Conservation (phyloP, 2,888 invertebrate species). For the Aelia acuminata region DNA sequence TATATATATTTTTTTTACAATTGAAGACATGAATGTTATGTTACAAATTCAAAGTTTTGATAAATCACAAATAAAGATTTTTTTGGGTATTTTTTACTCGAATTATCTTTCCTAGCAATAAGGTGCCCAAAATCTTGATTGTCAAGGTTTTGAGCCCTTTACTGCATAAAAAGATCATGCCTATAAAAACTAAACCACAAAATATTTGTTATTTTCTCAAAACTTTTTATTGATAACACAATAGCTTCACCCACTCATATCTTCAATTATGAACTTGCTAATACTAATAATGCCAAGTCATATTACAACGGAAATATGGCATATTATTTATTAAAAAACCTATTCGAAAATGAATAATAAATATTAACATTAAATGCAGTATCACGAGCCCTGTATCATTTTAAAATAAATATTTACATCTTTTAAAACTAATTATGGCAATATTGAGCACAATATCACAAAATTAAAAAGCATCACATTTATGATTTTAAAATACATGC, state of each 20-base stretch:
- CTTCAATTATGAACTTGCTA: not conserved
- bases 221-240: too few relatives aligned
- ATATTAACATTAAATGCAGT: conserved; percentile 36
- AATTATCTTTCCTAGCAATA: too few relatives aligned
- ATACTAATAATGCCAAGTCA: not conserved
- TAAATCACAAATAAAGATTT: too few relatives aligned
- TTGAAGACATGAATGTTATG: too few relatives aligned
- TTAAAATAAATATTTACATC: conserved; percentile 24
- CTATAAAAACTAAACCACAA: not conserved
- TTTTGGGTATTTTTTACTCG: too few relatives aligned
- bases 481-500: not conserved
- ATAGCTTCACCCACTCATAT: too few relatives aligned
- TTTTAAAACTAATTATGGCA: conserved; percentile 2
- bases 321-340: not conserved
- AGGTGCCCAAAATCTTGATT: too few relatives aligned
- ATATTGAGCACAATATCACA: conserved; percentile 48
- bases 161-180: too few relatives aligned
- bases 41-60: too few relatives aligned
- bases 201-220: too few relatives aligned
- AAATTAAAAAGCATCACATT: conserved; percentile 34
- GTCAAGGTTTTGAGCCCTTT: too few relatives aligned
- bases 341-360: not conserved
- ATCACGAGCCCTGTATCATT: conserved; percentile 38
- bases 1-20: too few relatives aligned
- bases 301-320: not conserved